phyloP scores from a whole-genome alignment of 2,797 vertebrate genomes.

The Odontamblyopus rebecca region DNA sequence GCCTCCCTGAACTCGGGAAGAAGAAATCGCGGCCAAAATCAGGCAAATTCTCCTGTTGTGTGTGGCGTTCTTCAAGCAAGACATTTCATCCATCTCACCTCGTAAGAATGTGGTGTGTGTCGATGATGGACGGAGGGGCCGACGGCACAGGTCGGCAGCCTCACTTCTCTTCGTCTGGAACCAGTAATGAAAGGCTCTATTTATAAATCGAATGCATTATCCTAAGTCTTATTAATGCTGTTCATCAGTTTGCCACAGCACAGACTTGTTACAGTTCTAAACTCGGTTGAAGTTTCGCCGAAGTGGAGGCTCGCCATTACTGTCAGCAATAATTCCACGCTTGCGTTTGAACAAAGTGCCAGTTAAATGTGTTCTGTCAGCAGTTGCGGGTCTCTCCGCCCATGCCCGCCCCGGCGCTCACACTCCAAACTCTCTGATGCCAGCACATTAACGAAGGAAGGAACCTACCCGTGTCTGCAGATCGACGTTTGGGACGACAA shows the following conservation, averaged over 20 bases:
- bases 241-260: background rate
- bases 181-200: too few relatives aligned
- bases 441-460: background rate
- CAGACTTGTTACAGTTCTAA: background rate
- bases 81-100: too few relatives aligned
- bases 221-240: too few relatives aligned
- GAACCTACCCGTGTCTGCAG: background rate
- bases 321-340: background rate
- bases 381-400: background rate
- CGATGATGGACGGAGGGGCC: too few relatives aligned
- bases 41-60: too few relatives aligned
- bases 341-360: background rate
- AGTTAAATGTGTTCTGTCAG: background rate
- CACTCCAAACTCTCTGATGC: background rate
- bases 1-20: too few relatives aligned
- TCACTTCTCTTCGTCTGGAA: too few relatives aligned
- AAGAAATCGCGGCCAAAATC: too few relatives aligned
- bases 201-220: too few relatives aligned
- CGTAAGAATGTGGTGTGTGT: too few relatives aligned
- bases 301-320: background rate
- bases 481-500: background rate
- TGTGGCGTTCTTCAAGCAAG: too few relatives aligned
- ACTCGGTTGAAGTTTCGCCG: background rate
- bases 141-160: too few relatives aligned
- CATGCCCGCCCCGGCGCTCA: background rate